Evolutionary conservation across 2,888 invertebrate genomes (phyloP), one percentile per base, ranked within the genome.

Genomic region (Orchesellides sinensis): DNA sequence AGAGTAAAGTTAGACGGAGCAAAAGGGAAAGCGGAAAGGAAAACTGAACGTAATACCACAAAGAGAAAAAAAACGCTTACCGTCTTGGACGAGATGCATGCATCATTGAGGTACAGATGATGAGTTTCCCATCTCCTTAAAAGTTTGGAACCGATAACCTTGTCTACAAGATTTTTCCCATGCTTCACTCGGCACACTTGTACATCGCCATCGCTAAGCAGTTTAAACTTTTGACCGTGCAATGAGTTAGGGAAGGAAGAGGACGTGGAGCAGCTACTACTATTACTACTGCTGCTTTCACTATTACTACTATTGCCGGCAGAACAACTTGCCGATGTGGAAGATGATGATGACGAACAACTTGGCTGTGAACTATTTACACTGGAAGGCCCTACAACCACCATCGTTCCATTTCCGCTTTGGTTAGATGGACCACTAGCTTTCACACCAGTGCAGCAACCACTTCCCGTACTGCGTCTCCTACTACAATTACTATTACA

Each of bases 101-200:
- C 92, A 86, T 93, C 93, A 87, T 93, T 92, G 85, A 95, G 91
- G 88, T 92, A 92, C 10, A 95, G 91, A 88, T 93, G 93, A 89
- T 95, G 95, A 47, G 93, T 93, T 90, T 95, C 95, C 95, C 95
- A 95, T 84, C 95, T 91, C 68, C 95, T 91, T 47, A 95, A 91
- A 89, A 95, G 94, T 90, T 94, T 94, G 84, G 94, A 93, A 74
- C 94, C 94, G 88, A 95, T 91, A 87, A 95, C 94, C 90, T 95
- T 95, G 90, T 94, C 94, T 85, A 95, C 93, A 79, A 95, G 93
- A 40, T 94, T 95, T 86, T 94, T 91, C 2, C 94, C 94, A 90
- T 95, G 95, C 88, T 95, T 94, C 87, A 95, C 92, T 89, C 94
- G 93, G 91, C 95, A 95, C 83, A 95, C 92, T 89, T 94, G 93